Evolutionary conservation across 2,888 invertebrate genomes (phyloP), one percentile per base, ranked within the genome.

Genomic region (Cataglyphis altisquamis): DNA sequence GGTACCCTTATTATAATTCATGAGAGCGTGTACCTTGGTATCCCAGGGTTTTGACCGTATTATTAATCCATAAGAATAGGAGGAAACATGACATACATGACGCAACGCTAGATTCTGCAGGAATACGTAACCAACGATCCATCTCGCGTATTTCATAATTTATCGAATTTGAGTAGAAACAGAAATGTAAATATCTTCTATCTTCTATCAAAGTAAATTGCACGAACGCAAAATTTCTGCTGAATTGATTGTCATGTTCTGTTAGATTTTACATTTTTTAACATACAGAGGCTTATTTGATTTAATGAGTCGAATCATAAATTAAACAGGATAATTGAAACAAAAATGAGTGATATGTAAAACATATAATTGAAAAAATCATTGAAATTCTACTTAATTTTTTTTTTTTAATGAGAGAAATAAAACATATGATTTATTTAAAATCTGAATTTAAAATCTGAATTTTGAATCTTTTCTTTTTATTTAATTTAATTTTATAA

Each of bases 1-100:
- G 45, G 72, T 72, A 18, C 45, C 18, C n/a, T 80, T 32, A 70
- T 70, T 80, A 80, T 80, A 80, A 80, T 80, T 80, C 78, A 80
- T 80, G 60, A 48, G 45, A 25, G 29, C 25, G n/a, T 18, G 68
- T 57, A 68, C 29, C 18, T 0, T 9, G 75, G 39, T 39, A 60
- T 68, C n/a, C 70, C 72, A 60, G 52, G 25, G 12, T 36, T 32
- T 32, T 80, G 72, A 60, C 60, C 60, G 72, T 70, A 72, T 80
- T 80, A 80, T 80, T 60, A 57, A 55, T 52, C 57, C 57, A 39
- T 78, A 80, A 77, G 68, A 78, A 78, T 78, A 52, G 32, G 3
- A 36, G 1, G 70, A 32, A 70, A 70, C 5, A 18, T n/a, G 57
- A 68, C 32, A 45, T 1, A 60, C 32, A 55, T 21, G 62, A 57